Conservation (phyloP, 2,888 invertebrate species). For the Synergus laeviventris region DNA sequence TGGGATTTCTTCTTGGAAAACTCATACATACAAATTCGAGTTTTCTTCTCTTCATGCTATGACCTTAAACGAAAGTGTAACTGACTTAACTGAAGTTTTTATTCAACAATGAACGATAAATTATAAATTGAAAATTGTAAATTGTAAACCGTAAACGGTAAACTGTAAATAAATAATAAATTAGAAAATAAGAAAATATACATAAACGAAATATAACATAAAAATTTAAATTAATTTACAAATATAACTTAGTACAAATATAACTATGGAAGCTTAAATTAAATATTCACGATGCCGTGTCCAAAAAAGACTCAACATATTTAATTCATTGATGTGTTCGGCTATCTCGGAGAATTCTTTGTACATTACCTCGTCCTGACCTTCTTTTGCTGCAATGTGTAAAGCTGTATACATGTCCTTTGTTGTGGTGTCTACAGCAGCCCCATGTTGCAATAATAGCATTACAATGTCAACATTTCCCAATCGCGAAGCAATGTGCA, state of each 20-base stretch:
- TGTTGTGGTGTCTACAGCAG: slow-evolving; percentile 91
- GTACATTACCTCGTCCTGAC: slow-evolving; percentile 78
- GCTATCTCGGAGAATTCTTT: slow-evolving; percentile 71
- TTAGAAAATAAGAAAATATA: slow-evolving; percentile 59
- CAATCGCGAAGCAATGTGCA: slow-evolving; percentile 96
- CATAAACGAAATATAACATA: slow-evolving; percentile 54
- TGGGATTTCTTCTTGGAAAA: too few species aligned
- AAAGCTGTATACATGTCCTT: slow-evolving; percentile 97
- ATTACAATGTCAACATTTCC: slow-evolving; percentile 98
- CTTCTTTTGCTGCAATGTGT: slow-evolving; percentile 98
- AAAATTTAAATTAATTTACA: slow-evolving; percentile 24
- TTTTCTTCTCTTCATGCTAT: not conserved
- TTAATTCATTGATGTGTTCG: slow-evolving; percentile 69
- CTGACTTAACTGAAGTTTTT: slow-evolving; percentile 59
- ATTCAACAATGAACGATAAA: slow-evolving; percentile 55
- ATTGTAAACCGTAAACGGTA: not conserved
- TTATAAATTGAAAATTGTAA: not conserved
- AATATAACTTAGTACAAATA: slow-evolving; percentile 48
- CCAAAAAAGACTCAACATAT: slow-evolving; percentile 72
- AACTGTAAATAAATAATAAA: slow-evolving; percentile 57
- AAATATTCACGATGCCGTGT: slow-evolving; percentile 72
- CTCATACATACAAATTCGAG: not conserved
- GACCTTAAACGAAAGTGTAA: slow-evolving; percentile 57
- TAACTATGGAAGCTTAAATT: slow-evolving; percentile 61
- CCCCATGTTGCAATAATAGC: slow-evolving; percentile 95